Evolutionary conservation across 2,113 vertebrate species (phyloP).

Genomic region (Mormyrus lacerda): DNA sequence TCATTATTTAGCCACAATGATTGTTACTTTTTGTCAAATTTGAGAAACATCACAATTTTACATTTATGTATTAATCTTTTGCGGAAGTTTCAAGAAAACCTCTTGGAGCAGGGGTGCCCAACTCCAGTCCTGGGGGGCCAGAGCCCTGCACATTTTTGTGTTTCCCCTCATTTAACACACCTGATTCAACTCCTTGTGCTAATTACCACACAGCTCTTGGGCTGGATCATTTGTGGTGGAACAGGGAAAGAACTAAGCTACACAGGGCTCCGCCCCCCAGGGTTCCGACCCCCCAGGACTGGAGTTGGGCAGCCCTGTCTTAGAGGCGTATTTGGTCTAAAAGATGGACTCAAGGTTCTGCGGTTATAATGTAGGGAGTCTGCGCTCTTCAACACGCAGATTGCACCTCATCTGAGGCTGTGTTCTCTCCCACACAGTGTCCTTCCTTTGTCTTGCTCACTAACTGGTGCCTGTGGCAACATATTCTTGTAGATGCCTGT

Average conservation of each 20-base stretch:
- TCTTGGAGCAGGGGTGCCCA: too few relatives aligned
- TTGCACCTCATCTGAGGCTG: not conserved
- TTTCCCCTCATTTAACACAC: too few relatives aligned
- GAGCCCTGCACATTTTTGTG: too few relatives aligned
- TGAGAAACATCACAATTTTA: not conserved
- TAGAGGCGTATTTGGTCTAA: not conserved
- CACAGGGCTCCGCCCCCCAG: too few relatives aligned
- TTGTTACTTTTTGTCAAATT: not conserved
- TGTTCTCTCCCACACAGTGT: not conserved
- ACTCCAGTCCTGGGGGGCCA: too few relatives aligned
- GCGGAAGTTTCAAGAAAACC: not conserved
- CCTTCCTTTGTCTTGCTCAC: not conserved
- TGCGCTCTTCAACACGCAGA: not conserved
- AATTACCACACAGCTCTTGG: too few relatives aligned
- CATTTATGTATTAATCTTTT: not conserved
- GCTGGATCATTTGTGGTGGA: too few relatives aligned
- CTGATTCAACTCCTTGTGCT: too few relatives aligned
- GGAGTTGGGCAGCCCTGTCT: too few relatives aligned
- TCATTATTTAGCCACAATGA: not conserved
- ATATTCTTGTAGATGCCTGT: not conserved
- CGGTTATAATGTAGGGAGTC: not conserved
- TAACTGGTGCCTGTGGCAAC: not conserved
- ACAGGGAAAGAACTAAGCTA: too few relatives aligned
- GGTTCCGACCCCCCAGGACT: too few relatives aligned
- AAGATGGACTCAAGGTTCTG: not conserved